Base-by-base conservation (phyloP, 2,797 vertebrate genomes). In the Mycteria americana region DNA sequence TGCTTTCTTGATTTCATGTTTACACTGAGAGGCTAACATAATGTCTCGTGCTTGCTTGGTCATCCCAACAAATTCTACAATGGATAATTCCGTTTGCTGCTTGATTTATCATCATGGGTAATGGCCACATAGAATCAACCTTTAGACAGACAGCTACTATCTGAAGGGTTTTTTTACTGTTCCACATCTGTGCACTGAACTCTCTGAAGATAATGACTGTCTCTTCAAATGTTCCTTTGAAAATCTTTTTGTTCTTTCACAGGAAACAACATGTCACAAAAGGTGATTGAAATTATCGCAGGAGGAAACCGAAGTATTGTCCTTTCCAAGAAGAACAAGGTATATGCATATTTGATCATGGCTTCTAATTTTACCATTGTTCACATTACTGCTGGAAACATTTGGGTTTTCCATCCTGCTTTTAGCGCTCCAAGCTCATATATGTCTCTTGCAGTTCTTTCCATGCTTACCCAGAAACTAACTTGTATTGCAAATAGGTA, bases 241-340 rank as follows among this genome's bases (percentile, higher is more conserved):
- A 48, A 69, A 53, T 30, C 8, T 48, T 92, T 54, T 46, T 51
- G 24, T 76, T 88, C 45, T 92, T 85, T 92, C 45, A 82, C 93
- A 95, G 95, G 33, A 85, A 69, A 59, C 2, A 43, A 11, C 2
- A 27, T 3, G 0, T 90, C 96, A 73, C 39, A 64, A 90, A 91
- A 95, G 16, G 27, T 45, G 60, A 88, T 64, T 88, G 77, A 97
- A 95, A 83, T 97, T 80, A 79, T 45, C 84, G 94, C 95, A 65
- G 95, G 87, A 95, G 76, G 87, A 62, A 95, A 92, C 54, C 78
- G 27, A 82, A 97, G 91, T 84, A 92, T 98, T 95, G 93, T 92
- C 54, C 62, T 73, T 65, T 86, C 59, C 93, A 77, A 93, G 51
- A 82, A 92, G 28, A 92, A 95, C 73, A 51, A 94, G 96, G 98